These are phyloP conservation scores for Misgurnus mizolepis DNA, from an alignment of 2,113 vertebrate species.

Conservation along the genomic window DNA sequence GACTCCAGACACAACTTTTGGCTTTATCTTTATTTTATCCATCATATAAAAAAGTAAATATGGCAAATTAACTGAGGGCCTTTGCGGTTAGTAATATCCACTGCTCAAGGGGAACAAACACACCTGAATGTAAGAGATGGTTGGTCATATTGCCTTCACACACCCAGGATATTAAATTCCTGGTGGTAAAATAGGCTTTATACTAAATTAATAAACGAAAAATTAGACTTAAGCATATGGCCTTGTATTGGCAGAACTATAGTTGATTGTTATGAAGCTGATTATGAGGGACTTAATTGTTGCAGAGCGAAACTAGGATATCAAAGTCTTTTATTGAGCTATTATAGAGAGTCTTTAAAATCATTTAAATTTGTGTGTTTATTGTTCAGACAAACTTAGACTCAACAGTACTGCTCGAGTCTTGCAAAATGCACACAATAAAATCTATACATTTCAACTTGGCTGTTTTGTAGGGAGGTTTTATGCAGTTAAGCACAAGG, in stretches of 20 bases:
- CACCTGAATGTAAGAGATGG: neutral
- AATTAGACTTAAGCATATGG: neutral
- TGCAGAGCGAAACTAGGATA: neutral
- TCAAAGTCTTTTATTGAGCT: neutral
- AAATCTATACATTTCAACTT: neutral
- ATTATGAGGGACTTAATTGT: neutral
- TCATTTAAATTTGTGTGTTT: neutral
- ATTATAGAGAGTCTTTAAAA: too few relatives aligned
- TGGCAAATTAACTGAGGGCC: neutral
- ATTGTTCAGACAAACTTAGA: neutral
- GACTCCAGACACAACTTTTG: neutral
- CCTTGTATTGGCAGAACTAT: neutral
- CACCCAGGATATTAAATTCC: slow-evolving; percentile 9
- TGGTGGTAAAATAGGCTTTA: neutral
- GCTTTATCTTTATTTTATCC: neutral
- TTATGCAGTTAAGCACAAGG: neutral
- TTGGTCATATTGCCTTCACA: neutral
- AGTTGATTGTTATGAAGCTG: neutral
- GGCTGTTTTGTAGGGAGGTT: neutral
- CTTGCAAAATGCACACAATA: neutral
- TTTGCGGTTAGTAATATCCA: neutral
- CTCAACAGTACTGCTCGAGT: neutral
- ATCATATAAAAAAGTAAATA: neutral
- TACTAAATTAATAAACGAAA: neutral
- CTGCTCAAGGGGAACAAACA: neutral